Evolutionary conservation across 1,140 invertebrate species (phyloP).

Genomic region (Fopius arisanus): DNA sequence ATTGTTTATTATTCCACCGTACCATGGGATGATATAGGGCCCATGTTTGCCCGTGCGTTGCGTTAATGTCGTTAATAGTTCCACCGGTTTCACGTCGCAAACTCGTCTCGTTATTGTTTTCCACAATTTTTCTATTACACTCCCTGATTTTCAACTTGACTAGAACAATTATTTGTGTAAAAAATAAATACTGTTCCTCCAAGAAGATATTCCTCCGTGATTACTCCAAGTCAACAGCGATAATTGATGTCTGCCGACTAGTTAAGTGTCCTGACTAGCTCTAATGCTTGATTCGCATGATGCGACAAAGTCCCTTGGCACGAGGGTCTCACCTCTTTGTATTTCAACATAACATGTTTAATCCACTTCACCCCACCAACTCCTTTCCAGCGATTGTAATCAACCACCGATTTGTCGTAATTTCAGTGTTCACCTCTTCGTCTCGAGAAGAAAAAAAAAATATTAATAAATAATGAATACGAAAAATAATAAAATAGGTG

Average conservation of each 20-base stretch:
- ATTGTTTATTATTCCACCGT: constrained; percentile 63
- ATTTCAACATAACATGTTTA: constrained; percentile 16
- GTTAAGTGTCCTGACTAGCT: neutral
- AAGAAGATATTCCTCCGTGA: neutral
- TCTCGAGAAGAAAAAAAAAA: neutral
- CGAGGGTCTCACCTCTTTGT: neutral
- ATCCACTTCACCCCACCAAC: constrained; percentile 23
- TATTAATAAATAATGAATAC: constrained; percentile 15
- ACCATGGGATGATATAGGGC: constrained; percentile 58
- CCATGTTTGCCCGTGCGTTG: constrained; percentile 57
- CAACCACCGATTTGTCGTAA: constrained; percentile 38
- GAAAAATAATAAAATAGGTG: neutral
- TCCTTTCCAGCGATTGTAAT: constrained; percentile 34
- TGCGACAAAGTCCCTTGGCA: neutral
- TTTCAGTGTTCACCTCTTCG: constrained; percentile 24
- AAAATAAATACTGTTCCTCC: neutral
- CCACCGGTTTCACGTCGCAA: neutral
- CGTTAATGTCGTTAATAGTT: constrained; percentile 64
- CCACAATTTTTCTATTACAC: neutral
- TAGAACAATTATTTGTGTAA: too few relatives aligned
- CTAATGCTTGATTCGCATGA: constrained; percentile 42
- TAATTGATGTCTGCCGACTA: neutral
- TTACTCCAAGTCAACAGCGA: neutral
- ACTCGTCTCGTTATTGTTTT: neutral
- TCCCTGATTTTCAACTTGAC: neutral